Base-by-base conservation (phyloP, 2,797 vertebrate genomes). In the Pseudomugil tenellus region DNA sequence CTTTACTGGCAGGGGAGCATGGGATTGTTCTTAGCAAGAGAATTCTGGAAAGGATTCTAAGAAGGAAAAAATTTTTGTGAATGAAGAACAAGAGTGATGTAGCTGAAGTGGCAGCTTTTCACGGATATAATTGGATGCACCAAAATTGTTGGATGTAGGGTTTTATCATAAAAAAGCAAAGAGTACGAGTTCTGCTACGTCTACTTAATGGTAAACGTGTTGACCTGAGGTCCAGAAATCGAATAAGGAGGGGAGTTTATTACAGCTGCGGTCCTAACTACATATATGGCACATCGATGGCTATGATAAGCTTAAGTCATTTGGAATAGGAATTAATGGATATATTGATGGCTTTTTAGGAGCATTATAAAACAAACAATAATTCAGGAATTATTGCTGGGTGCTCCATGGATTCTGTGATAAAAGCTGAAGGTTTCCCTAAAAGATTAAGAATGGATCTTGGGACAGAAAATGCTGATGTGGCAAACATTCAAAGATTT, bases 201-300 rank as follows among this genome's bases (percentile, higher is more conserved):
- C 11, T 58, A 35, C 55, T 58, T 34, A n/a, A 56, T 21, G 31
- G 54, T 56, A 12, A 69, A 63, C 14, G 37, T 21, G 49, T 26
- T 7, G 25, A 21, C 12, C 26, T 52, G 0, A 56, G 54, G 7
- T 56, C 31, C n/a, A 56, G 29, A 56, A 34, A 56, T 56, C 29
- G 31, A 56, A 19, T 56, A 31, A 6, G 8, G 31, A 56, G 54
- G 11, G 7, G 17, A n/a, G 10, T 56, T 34, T 56, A 56, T 11
- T 9, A 29, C 29, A 53, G 51, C 28, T 26, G 51, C 29, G 51
- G 51, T 53, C 26, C 51, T 6, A 53, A 53, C 51, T 53, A 53
- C 25, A 55, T 81, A 17, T 72, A n/a, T n/a, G 67, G 66, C 71
- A 79, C 32, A 70, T 54, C 25, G 62, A 67, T 34, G 58, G 48